phyloP scores from a whole-genome alignment of 2,797 vertebrate species.

The Nasua narica region DNA sequence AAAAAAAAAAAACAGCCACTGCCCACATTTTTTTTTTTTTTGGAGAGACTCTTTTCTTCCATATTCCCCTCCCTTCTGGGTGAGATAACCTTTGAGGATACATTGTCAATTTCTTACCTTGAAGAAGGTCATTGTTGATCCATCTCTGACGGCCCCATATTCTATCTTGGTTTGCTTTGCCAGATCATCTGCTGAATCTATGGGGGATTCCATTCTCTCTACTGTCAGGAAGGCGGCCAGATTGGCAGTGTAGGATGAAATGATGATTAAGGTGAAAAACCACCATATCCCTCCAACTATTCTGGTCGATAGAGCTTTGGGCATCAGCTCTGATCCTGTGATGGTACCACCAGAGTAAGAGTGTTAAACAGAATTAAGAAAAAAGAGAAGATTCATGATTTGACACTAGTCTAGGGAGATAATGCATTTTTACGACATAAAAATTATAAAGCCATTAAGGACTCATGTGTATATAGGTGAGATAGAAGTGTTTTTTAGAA shows the following conservation, averaged over 20 bases:
- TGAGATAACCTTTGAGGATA: background rate
- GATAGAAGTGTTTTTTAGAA: background rate
- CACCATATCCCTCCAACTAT: constrained; percentile 99
- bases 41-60: background rate
- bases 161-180: constrained; percentile 99
- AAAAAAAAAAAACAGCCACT: background rate
- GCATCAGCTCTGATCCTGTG: constrained; percentile 97
- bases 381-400: constrained; percentile 11
- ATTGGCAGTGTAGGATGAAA: constrained; percentile 98
- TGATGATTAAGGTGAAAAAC: constrained; percentile 99
- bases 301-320: constrained; percentile 97
- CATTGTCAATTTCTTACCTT: constrained; percentile 87
- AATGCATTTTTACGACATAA: constrained; percentile 65
- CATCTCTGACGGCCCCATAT: constrained; percentile 95
- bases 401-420: constrained; percentile 48
- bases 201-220: constrained; percentile 98
- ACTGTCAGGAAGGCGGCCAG: constrained; percentile 98
- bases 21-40: background rate
- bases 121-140: constrained; percentile 99
- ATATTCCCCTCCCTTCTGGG: too few species aligned
- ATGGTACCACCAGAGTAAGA: constrained; percentile 78
- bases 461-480: background rate
- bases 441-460: constrained; percentile 27
- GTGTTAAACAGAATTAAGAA: constrained; percentile 71
- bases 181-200: constrained; percentile 96